These are phyloP conservation scores for Dysidea cf. avara DNA, from an alignment of 37 sponge, comb jelly and placozoan species.

Conservation along the genomic window DNA sequence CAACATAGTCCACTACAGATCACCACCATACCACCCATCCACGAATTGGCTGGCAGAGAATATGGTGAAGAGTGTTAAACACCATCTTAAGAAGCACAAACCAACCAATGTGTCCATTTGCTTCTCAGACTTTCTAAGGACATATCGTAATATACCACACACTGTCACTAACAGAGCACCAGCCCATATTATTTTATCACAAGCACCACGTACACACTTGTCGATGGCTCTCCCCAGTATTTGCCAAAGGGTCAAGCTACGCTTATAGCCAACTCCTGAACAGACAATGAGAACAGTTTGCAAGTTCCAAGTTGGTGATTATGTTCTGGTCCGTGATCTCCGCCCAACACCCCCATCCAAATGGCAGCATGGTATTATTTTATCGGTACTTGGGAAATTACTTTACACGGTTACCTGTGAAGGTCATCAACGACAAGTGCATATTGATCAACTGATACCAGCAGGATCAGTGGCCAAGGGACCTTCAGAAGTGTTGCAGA, in stretches of 20 bases:
- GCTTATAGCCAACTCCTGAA: too few species aligned
- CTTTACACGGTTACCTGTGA: background rate
- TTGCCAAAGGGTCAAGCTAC: too few species aligned
- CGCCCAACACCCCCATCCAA: background rate
- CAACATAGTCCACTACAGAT: background rate
- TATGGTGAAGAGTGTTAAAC: conserved; percentile 8
- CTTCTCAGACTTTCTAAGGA: background rate
- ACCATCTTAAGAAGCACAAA: background rate
- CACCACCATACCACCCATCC: conserved; percentile 7
- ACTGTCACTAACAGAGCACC: background rate
- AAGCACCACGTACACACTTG: background rate
- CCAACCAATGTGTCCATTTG: background rate
- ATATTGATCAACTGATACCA: background rate
- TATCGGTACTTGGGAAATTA: background rate
- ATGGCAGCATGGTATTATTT: background rate
- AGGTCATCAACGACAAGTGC: background rate
- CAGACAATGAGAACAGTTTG: too few species aligned
- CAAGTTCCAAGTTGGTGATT: too few species aligned
- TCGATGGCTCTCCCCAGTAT: background rate
- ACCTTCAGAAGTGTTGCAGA: too few species aligned
- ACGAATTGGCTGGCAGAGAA: conserved; percentile 9
- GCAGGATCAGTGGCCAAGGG: background rate
- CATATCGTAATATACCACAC: background rate
- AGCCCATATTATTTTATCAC: background rate
- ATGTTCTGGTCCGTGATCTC: background rate